These are phyloP conservation scores for Irena cyanogastra DNA, from an alignment of 2,113 vertebrate genomes.

Conservation along the genomic window DNA sequence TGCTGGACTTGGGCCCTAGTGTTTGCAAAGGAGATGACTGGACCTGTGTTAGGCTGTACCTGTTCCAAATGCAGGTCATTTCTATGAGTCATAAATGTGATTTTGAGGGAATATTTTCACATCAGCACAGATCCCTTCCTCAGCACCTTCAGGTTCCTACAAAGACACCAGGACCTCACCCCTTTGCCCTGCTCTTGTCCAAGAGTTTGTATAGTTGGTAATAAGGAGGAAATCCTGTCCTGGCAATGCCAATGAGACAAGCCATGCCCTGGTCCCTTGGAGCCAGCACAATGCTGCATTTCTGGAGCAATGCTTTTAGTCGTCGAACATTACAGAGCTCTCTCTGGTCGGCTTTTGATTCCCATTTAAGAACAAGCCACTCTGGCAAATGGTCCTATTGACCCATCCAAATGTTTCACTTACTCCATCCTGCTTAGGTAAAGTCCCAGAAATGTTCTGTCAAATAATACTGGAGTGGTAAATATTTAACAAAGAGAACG, in stretches of 20 bases:
- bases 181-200: neutral
- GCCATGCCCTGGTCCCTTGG: neutral
- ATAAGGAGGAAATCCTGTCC: neutral
- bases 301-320: conserved; percentile 16
- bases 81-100: rapidly evolving
- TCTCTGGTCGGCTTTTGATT: neutral
- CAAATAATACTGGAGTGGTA: neutral
- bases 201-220: rapidly evolving
- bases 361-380: neutral
- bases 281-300: neutral
- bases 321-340: conserved; percentile 12
- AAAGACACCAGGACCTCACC: neutral
- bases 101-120: neutral
- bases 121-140: neutral
- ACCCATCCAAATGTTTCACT: neutral
- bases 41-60: neutral
- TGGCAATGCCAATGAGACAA: neutral
- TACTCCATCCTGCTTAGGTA: neutral
- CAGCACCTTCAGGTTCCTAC: rapidly evolving
- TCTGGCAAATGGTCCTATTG: conserved; percentile 21
- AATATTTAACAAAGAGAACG: conserved; percentile 53
- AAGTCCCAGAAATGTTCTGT: conserved; percentile 12
- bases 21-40: neutral
- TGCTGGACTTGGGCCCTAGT: neutral
- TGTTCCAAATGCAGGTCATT: neutral